Evolutionary conservation across 2,113 vertebrate genomes (phyloP).

Genomic region (Lasiurus cinereus): DNA sequence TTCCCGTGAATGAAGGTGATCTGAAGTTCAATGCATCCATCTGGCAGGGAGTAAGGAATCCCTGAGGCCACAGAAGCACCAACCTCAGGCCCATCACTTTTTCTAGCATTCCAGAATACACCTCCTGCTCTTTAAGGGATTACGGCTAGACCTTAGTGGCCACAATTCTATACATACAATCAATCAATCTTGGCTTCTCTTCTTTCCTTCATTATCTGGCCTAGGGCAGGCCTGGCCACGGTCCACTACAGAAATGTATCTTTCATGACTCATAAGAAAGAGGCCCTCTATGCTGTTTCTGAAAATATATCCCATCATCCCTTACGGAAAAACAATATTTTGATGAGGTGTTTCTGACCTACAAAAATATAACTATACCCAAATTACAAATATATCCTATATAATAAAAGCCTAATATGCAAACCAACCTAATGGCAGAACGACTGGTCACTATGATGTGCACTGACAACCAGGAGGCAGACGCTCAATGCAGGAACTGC

Average conservation of each 20-base stretch:
- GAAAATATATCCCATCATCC: neutral
- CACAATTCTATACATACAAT: neutral
- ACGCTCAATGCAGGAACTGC: no score
- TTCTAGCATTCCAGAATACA: neutral
- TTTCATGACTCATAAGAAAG: neutral
- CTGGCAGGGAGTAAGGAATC: neutral
- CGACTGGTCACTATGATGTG: no score
- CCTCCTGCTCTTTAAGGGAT: neutral
- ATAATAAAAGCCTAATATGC: no score
- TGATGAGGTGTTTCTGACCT: neutral
- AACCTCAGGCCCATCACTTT: neutral
- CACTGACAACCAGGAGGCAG: no score
- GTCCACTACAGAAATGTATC: neutral
- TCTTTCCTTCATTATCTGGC: conserved; percentile 17
- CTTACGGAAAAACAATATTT: neutral
- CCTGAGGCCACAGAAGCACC: neutral
- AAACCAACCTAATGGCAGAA: no score
- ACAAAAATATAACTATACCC: neutral
- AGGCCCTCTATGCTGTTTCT: neutral
- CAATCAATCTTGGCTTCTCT: neutral
- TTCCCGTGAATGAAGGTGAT: neutral
- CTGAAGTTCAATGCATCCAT: neutral
- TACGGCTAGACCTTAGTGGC: neutral
- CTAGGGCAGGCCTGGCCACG: neutral
- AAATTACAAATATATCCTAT: neutral